A percentile compares a stretch with the other conserved stretches of the same genome.
Evolutionary conservation across 30 jellyfish, hydroid and myxozoan genomes (phyloP).

Genomic region (Rhopilema esculentum): DNA sequence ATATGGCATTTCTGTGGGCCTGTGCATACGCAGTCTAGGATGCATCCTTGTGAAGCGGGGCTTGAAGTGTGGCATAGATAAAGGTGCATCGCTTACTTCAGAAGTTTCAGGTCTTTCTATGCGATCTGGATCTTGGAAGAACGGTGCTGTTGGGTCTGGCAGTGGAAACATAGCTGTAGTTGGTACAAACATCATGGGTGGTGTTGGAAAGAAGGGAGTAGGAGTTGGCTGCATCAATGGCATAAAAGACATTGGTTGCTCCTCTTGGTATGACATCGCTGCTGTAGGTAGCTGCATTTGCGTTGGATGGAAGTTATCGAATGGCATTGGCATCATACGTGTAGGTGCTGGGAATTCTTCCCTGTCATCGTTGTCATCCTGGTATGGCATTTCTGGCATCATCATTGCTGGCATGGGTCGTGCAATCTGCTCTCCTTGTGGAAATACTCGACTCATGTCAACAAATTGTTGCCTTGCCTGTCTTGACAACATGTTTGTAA

Average conservation of each 20-base stretch:
- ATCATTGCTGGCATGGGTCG: slow-evolving; percentile 20
- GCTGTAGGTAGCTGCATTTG: slow-evolving; percentile 39
- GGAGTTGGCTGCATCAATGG: slow-evolving; percentile 61
- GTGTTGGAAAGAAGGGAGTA: slow-evolving; percentile 57
- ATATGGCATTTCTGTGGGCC: slow-evolving; percentile 60
- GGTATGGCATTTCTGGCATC: slow-evolving; percentile 24
- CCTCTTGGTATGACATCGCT: slow-evolving; percentile 47
- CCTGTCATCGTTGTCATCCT: slow-evolving; percentile 21
- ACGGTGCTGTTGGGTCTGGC: slow-evolving; percentile 64
- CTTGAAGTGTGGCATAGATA: background rate
- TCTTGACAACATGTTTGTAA: no score
- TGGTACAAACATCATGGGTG: slow-evolving; percentile 57
- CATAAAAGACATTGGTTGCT: slow-evolving; percentile 27
- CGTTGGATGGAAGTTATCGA: slow-evolving; percentile 47
- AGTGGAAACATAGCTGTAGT: slow-evolving; percentile 21
- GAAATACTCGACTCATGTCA: slow-evolving; percentile 18
- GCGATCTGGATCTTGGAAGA: slow-evolving; percentile 29
- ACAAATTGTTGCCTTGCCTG: slow-evolving; percentile 1
- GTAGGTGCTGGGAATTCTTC: slow-evolving; percentile 15
- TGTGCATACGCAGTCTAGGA: slow-evolving; percentile 8
- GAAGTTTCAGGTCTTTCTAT: slow-evolving; percentile 20
- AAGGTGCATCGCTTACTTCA: slow-evolving; percentile 9
- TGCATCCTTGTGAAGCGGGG: background rate
- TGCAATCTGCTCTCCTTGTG: slow-evolving; percentile 5
- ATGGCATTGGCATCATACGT: slow-evolving; percentile 32